phyloP scores from a whole-genome alignment of 2,113 vertebrate genomes.

The Speoplatyrhinus poulsoni region DNA sequence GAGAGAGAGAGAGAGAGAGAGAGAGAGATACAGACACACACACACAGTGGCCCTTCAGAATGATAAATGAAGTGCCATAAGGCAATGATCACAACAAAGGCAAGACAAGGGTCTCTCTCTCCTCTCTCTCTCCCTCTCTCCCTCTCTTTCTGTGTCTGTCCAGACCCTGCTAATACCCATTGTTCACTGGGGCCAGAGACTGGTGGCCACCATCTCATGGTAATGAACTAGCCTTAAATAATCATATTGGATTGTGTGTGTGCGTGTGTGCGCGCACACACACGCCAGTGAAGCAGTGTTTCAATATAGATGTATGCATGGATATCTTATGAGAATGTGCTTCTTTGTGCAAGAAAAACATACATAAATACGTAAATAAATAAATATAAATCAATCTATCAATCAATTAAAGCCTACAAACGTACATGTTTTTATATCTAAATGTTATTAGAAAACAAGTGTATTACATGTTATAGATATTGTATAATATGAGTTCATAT shows the following conservation, averaged over 20 bases:
- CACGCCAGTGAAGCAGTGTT: not conserved
- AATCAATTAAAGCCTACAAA: not conserved
- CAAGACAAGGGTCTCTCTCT: conserved; percentile 39
- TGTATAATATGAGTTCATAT: not conserved
- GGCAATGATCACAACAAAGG: conserved; percentile 47
- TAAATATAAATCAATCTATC: not conserved
- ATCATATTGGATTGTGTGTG: conserved; percentile 11
- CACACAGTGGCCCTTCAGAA: conserved; percentile 49
- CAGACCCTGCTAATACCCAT: conserved; percentile 60
- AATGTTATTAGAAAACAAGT: not conserved
- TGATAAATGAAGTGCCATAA: conserved; percentile 62
- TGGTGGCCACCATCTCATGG: conserved; percentile 68
- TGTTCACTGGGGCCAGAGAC: conserved; percentile 62
- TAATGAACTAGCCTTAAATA: conserved; percentile 54
- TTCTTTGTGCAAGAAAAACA: not conserved
- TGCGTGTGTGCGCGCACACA: not conserved
- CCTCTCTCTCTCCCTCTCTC: conserved; percentile 44
- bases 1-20: not conserved
- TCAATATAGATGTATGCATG: too few species aligned
- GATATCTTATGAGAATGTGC: not conserved
- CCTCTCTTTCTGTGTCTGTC: conserved; percentile 58
- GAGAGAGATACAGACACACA: not conserved
- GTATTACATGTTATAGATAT: too few species aligned
- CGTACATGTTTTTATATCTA: not conserved
- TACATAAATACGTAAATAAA: not conserved